Evolutionary conservation across 2,113 vertebrate genomes (phyloP), one percentile per base, ranked within the genome.

Genomic region (Dendrocopos noguchii): DNA sequence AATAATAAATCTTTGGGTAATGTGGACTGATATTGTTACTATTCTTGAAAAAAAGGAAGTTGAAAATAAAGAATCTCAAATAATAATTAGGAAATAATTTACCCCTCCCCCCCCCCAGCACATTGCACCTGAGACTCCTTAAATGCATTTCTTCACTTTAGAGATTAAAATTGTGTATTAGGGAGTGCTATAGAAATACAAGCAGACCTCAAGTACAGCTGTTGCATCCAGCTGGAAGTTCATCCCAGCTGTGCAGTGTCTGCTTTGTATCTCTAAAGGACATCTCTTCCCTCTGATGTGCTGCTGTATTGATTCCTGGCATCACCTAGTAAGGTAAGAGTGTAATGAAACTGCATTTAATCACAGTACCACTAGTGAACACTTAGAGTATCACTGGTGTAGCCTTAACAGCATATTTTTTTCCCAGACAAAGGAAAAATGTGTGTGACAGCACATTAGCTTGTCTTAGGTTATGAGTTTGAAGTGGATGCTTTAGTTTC

Each of bases 1-100:
- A 78, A 36, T 72, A 88, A 85, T 91, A 73, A 78, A 90, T 91
- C 73, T 64, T 64, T 25, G 90, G 56, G 71, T 92, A 85, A 77
- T 47, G 25, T 85, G 80, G 52, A 60, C 50, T 79, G 74, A 44
- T 92, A 67, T 13, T 60, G 33, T 73, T 80, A 81, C 94, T 95
- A 63, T 80, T 95, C 28, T 47, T n/a, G 9, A 44, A 50, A 16
- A n/a, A 72, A 59, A 75, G 68, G 66, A 88, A 88, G 61, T 13
- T 80, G 34, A 44, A 88, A 90, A 52, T 78, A 66, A 87, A 74
- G 64, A 63, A 71, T 60, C 47, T 91, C 42, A 74, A 42, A 74
- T 90, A 83, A 63, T 83, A 90, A 93, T 83, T 93, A 80, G 82
- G 60, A 86, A 85, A 53, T 64, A 68, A 44, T 18, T 59, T 1